Conservation (phyloP, 2,113 vertebrate species). For the Tyrannus savana region DNA sequence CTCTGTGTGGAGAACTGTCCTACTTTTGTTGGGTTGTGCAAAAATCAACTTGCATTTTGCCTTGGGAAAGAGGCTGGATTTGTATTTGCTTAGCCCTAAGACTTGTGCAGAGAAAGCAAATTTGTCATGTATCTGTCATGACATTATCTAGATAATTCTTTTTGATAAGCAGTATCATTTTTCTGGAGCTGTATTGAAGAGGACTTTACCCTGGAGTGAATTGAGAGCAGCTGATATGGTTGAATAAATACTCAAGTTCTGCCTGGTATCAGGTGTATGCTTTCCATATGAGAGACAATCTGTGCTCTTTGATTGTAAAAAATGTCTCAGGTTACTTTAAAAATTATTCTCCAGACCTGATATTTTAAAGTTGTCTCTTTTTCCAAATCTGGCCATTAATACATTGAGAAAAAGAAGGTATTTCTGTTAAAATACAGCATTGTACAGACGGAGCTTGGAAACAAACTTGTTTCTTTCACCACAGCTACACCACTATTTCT, state of each 20-base stretch:
- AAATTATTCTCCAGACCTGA: not conserved
- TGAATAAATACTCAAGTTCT: constrained; percentile 6
- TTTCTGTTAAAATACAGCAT: not conserved
- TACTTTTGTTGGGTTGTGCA: constrained; percentile 31
- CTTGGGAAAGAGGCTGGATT: constrained; percentile 31
- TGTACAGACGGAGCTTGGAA: not conserved
- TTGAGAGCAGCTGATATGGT: constrained; percentile 2
- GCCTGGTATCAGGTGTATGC: not conserved
- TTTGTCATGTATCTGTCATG: constrained; percentile 55
- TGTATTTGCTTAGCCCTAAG: constrained; percentile 51
- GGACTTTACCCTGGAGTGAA: constrained; percentile 38
- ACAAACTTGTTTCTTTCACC: not conserved
- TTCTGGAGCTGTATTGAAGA: constrained; percentile 34
- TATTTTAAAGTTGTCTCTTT: not conserved
- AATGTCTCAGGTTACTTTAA: not conserved
- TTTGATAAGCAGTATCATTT: constrained; percentile 55
- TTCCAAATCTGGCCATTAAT: not conserved
- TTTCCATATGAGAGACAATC: not conserved
- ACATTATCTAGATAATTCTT: constrained; percentile 59
- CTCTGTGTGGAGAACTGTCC: not conserved
- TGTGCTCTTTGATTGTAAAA: not conserved
- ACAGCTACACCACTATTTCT: not conserved
- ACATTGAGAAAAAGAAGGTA: not conserved
- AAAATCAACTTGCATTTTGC: constrained; percentile 43
- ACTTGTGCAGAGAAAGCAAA: constrained; percentile 31